Conservation (phyloP, 1,140 invertebrate genomes). For the Heliconius himera region DNA sequence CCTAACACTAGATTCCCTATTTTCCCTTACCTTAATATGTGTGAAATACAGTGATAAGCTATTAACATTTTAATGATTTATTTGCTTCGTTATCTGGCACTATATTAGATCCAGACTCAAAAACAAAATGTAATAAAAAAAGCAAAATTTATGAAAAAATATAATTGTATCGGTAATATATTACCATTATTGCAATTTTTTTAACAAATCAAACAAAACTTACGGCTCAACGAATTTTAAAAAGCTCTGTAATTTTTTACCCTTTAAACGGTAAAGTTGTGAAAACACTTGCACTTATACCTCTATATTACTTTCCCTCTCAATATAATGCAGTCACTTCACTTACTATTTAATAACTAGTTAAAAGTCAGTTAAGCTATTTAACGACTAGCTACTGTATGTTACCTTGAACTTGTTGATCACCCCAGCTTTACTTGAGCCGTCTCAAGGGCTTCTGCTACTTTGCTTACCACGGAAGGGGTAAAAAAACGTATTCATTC, state of each 20-base stretch:
- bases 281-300: background rate
- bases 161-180: too few relatives aligned
- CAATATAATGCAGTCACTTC: slow-evolving; percentile 20
- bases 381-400: slow-evolving; percentile 14
- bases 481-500: background rate
- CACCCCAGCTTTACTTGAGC: background rate
- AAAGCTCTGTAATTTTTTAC: background rate
- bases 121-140: too few relatives aligned
- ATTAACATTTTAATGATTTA: too few relatives aligned
- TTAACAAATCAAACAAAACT: background rate
- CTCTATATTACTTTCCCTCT: slow-evolving; percentile 13
- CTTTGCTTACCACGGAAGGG: background rate
- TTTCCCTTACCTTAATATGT: too few relatives aligned
- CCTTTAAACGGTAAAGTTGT: background rate
- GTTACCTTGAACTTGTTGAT: slow-evolving; percentile 5
- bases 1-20: too few relatives aligned
- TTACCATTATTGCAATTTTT: background rate
- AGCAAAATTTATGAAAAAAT: too few relatives aligned
- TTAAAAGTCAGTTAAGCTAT: slow-evolving; percentile 9
- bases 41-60: too few relatives aligned
- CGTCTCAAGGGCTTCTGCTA: background rate
- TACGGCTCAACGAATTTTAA: background rate
- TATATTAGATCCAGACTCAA: too few relatives aligned
- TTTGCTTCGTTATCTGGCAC: too few relatives aligned
- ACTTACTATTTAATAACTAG: slow-evolving; percentile 18